Evolutionary conservation across 2,113 vertebrate genomes (phyloP).

Genomic region (Thalassarche chlororhynchos): DNA sequence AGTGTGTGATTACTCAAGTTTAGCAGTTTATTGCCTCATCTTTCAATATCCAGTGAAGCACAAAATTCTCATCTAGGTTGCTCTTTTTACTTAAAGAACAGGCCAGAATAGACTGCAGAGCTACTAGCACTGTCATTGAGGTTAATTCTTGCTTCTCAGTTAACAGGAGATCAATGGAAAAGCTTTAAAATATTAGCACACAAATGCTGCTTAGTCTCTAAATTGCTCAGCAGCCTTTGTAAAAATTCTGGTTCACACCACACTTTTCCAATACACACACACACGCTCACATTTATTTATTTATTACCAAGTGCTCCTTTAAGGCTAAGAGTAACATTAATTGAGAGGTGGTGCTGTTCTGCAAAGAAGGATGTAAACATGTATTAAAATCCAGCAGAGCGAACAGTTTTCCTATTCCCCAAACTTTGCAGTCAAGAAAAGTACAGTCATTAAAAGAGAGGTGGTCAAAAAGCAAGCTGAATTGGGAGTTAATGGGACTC

Average conservation of each 20-base stretch:
- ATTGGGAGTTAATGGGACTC: conserved; percentile 74
- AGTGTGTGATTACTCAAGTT: conserved; percentile 99
- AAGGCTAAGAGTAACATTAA: conserved; percentile 57
- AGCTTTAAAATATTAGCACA: conserved; percentile 69
- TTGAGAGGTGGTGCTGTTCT: conserved; percentile 68
- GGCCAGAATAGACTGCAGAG: conserved; percentile 92
- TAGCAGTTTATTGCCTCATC: conserved; percentile 99
- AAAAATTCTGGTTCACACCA: not conserved
- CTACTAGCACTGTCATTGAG: conserved; percentile 85
- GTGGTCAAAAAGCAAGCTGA: conserved; percentile 69
- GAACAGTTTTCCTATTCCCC: conserved; percentile 58
- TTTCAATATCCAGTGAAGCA: conserved; percentile 99
- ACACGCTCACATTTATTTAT: not conserved
- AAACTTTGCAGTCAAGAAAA: conserved; percentile 68
- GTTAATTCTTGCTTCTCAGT: conserved; percentile 80
- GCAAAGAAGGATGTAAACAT: conserved; percentile 69
- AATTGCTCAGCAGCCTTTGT: conserved; percentile 13
- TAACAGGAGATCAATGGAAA: conserved; percentile 67
- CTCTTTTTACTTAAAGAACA: conserved; percentile 93
- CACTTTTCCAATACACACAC: not conserved
- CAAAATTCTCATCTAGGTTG: conserved; percentile 99
- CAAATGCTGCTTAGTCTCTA: conserved; percentile 26
- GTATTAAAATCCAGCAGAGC: conserved; percentile 73
- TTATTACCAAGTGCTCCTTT: conserved; percentile 29
- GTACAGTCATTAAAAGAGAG: conserved; percentile 68